Evolutionary conservation across 2,113 vertebrate species (phyloP).

Genomic region (Stigmatopora argus): DNA sequence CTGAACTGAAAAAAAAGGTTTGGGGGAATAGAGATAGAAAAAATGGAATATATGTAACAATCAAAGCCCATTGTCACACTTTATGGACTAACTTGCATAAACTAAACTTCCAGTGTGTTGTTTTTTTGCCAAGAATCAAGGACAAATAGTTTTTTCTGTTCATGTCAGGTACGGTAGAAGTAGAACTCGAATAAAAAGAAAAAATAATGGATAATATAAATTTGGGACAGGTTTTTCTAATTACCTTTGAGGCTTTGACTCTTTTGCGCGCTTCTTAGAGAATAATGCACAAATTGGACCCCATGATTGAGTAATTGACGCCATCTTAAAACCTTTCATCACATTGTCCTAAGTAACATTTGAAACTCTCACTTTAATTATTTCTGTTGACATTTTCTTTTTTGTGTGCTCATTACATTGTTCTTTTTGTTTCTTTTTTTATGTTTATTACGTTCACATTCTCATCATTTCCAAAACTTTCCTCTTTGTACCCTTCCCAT

Average conservation of each 20-base stretch:
- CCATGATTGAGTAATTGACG: no score
- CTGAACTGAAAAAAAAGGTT: no score
- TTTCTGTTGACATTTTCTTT: constrained; percentile 2
- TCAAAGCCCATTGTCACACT: neutral
- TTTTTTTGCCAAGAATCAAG: neutral
- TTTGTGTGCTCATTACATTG: constrained; percentile 27
- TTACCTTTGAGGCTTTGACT: no score
- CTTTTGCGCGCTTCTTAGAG: no score
- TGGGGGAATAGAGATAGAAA: no score
- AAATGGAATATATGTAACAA: neutral
- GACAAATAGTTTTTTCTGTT: neutral
- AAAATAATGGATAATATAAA: no score
- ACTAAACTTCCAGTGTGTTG: neutral
- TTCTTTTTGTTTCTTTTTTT: constrained; percentile 15
- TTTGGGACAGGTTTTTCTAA: no score
- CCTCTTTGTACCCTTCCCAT: constrained; percentile 86
- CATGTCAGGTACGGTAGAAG: neutral
- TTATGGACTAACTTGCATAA: neutral
- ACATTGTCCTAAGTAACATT: neutral
- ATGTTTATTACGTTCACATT: constrained; percentile 78
- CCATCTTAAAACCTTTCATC: neutral
- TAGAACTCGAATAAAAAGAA: no score
- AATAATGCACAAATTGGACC: no score
- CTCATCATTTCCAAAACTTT: constrained; percentile 94
- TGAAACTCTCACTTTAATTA: neutral